Evolutionary conservation across 2,888 invertebrate genomes (phyloP).

Genomic region (Campopleginae sp.): DNA sequence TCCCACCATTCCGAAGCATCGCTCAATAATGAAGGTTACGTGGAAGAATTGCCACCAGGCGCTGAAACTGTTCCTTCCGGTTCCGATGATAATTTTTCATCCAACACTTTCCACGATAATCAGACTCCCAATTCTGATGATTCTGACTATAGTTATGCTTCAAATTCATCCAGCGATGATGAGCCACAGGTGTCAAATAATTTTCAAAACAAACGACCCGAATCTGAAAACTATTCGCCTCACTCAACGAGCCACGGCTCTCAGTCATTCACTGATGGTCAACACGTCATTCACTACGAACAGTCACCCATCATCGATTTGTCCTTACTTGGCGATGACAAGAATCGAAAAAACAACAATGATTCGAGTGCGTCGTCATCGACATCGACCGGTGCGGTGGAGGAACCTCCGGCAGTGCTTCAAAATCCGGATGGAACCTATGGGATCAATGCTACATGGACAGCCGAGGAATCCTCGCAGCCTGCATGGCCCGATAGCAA

Average conservation of each 20-base stretch:
- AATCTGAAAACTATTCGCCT: conserved; percentile 44
- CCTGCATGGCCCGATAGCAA: conserved; percentile 46
- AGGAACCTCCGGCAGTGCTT: conserved; percentile 65
- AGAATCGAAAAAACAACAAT: conserved; percentile 57
- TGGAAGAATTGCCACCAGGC: conserved; percentile 77
- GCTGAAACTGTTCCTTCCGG: conserved; percentile 60
- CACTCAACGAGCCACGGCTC: conserved; percentile 43
- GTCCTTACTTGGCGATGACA: conserved; percentile 74
- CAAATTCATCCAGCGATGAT: conserved; percentile 54
- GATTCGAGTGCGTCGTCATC: conserved; percentile 66
- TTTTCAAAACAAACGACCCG: conserved; percentile 16
- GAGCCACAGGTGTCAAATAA: conserved; percentile 34
- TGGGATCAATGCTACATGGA: conserved; percentile 65
- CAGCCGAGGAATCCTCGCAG: conserved; percentile 42
- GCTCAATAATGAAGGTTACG: conserved; percentile 62
- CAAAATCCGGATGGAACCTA: conserved; percentile 69
- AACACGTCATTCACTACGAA: conserved; percentile 86
- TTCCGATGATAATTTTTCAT: conserved; percentile 47
- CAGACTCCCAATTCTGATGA: conserved; percentile 37
- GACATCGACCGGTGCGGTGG: conserved; percentile 41
- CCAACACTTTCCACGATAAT: conserved; percentile 35
- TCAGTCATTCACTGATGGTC: conserved; percentile 67
- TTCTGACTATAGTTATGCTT: conserved; percentile 43
- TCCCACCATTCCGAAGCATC: conserved; percentile 18
- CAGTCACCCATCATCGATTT: conserved; percentile 89